Conservation (phyloP, 1,140 invertebrate species). For the Aphis craccivora region DNA sequence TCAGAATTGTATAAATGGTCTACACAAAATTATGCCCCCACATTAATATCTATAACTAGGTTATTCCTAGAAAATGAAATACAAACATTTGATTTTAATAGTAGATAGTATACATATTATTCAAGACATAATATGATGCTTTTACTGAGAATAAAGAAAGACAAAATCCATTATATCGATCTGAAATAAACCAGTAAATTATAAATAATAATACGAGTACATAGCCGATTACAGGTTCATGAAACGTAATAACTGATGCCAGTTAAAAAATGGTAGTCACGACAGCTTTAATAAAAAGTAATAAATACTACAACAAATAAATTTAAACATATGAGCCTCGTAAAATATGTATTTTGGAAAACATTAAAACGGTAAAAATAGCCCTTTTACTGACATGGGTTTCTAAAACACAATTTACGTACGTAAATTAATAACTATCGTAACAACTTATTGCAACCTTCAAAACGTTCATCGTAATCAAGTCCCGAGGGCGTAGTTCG, state of each 20-base stretch:
- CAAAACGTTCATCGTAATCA: not conserved
- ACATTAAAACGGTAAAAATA: conserved; percentile 18
- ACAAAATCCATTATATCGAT: not conserved
- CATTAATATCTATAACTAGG: not conserved
- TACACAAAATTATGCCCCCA: not conserved
- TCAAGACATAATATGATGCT: not conserved
- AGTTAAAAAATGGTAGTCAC: not conserved
- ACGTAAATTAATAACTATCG: not conserved
- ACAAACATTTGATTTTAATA: not conserved
- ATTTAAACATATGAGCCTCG: not conserved
- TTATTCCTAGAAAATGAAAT: not conserved
- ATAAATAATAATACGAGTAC: conserved; percentile 12
- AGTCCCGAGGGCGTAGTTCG: too few relatives aligned
- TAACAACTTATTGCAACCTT: not conserved
- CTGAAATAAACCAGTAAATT: not conserved
- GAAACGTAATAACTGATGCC: not conserved
- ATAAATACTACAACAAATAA: not conserved
- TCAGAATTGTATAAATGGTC: not conserved
- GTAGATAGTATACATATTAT: not conserved
- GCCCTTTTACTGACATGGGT: not conserved
- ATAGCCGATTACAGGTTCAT: not conserved
- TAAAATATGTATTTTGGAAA: not conserved
- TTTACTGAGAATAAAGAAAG: not conserved
- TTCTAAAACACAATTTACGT: too few relatives aligned
- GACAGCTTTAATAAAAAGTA: not conserved